Base-by-base conservation (phyloP, 2,113 vertebrate genomes). In the Paramormyrops kingsleyae region DNA sequence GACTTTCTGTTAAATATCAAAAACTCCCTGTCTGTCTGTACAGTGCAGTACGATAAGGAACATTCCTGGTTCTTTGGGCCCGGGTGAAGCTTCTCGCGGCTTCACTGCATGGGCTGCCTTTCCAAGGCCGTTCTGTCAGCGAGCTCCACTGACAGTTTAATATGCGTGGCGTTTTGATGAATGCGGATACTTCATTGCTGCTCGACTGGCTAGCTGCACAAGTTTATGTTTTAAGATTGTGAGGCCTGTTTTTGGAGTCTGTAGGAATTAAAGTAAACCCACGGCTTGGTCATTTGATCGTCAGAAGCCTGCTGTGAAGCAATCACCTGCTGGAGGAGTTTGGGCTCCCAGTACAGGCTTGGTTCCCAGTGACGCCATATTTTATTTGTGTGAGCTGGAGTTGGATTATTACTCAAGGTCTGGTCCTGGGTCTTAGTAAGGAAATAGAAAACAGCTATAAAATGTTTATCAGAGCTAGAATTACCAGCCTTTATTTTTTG, bases 381-480 rank as follows among this genome's bases (percentile, higher is more conserved):
- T 93, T 93, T 86, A 74, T 92, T 92, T 93, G 92, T 92, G 92
- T 94, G 94, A 93, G 93, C 94, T 88, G 92, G 91, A 93, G 94
- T 94, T 93, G 92, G 88, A 91, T 90, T 92, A 50, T 90, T 92
- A 90, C 94, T 93, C 93, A 92, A 94, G 91, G 89, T 92, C 94
- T 95, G 94, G 94, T 94, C 92, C 91, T 88, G 53, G 83, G 90
- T 77, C 39, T 89, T 74, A 52, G 39, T 66, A 89, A 92, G 94
- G 93, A 95, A 95, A 95, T 94, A 92, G 92, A 95, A 94, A 94
- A 93, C 94, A 95, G 94, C 92, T 92, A 94, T 92, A 91, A 93
- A 93, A 92, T 93, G 93, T 95, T 95, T 94, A 94, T 95, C 94
- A 91, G 92, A 94, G 90, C 91, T 90, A 91, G 91, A 95, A 93